Evolutionary conservation across 1,140 invertebrate species (phyloP).

Genomic region (Lysiphlebus fabarum): DNA sequence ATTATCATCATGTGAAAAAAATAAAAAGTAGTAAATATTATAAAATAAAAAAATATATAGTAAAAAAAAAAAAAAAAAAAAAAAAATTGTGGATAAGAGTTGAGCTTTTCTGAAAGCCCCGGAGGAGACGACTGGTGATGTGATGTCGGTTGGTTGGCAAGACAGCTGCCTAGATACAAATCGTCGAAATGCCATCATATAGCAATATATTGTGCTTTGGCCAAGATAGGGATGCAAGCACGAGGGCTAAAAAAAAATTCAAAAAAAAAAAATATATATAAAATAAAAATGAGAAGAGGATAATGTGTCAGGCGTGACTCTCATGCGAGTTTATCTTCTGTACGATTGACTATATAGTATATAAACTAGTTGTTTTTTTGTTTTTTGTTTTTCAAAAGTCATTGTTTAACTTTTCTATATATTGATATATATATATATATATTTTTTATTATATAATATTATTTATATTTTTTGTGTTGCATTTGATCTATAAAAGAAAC

Average conservation of each 20-base stretch:
- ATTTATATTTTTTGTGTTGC: neutral
- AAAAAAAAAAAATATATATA: neutral
- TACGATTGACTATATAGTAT: conserved; percentile 19
- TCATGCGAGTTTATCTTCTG: conserved; percentile 16
- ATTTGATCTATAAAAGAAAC: neutral
- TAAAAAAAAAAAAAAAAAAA: neutral
- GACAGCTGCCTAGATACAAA: conserved; percentile 12
- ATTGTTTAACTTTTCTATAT: too few species aligned
- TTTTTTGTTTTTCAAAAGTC: conserved; percentile 4
- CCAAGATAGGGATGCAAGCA: neutral
- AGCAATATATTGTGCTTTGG: neutral
- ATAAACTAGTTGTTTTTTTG: too few species aligned
- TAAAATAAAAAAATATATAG: too few species aligned
- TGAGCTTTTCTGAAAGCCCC: neutral
- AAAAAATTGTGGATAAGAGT: neutral
- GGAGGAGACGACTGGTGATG: conserved; percentile 13
- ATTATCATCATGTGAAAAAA: neutral
- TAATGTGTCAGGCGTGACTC: conserved; percentile 12
- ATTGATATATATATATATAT: conserved; percentile 1
- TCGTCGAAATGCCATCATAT: neutral
- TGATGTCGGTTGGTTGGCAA: conserved; percentile 6
- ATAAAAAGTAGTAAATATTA: neutral
- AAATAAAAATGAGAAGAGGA: neutral
- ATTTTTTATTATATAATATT: too few species aligned
- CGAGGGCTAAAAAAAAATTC: neutral